phyloP scores from a whole-genome alignment of 2,888 invertebrate species.

The Meghimatium bilineatum region DNA sequence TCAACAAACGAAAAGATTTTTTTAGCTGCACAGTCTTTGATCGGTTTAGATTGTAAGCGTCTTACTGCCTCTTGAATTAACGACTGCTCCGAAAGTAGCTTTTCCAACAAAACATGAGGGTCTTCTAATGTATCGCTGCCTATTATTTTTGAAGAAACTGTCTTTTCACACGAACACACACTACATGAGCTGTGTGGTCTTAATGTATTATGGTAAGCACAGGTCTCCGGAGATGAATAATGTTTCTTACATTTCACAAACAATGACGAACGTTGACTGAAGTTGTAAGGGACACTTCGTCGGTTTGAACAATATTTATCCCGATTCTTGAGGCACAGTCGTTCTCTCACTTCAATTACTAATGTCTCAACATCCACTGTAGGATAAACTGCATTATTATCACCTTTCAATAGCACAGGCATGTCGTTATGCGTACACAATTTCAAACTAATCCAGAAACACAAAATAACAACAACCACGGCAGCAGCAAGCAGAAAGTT shows the following conservation, averaged over 20 bases:
- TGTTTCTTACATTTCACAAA: conserved; percentile 20
- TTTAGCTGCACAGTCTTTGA: not conserved
- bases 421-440: not conserved
- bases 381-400: conserved; percentile 10
- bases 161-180: conserved; percentile 16
- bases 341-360: conserved; percentile 50
- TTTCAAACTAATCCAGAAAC: not conserved
- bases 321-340: conserved; percentile 50
- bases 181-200: not conserved
- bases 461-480: not conserved
- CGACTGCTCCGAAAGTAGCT: conserved; percentile 50
- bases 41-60: conserved; percentile 41
- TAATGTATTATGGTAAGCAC: not conserved
- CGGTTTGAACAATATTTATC: conserved; percentile 47
- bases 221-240: conserved; percentile 31
- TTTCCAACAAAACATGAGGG: conserved; percentile 43
- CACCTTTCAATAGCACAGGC: conserved; percentile 36
- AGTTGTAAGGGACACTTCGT: conserved; percentile 38
- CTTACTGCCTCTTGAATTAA: conserved; percentile 53
- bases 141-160: conserved; percentile 19
- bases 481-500: not conserved
- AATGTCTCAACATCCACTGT: conserved; percentile 47
- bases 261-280: conserved; percentile 4
- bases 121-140: conserved; percentile 24
- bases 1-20: conserved; percentile 26